Percentiles rank a stretch among this genome's conserved stretches.
phyloP scores from a whole-genome alignment of 1,140 invertebrate genomes.

The Drosophila repletoides region DNA sequence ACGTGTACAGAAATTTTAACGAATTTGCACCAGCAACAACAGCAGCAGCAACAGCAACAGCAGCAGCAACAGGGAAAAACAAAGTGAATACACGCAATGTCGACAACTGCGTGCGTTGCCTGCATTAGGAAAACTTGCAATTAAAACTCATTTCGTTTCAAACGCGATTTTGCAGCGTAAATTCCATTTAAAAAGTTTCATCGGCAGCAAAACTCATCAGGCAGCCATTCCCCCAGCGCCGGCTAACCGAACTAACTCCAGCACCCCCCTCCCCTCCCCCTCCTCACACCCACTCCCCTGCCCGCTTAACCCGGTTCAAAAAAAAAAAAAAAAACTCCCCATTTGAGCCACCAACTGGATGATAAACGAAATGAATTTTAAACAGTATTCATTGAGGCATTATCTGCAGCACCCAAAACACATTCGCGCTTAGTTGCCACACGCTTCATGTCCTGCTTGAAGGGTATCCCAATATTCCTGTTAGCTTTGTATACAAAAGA shows the following conservation, averaged over 20 bases:
- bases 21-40: constrained; percentile 18
- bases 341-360: constrained; percentile 39
- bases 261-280: no score
- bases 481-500: not conserved
- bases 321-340: no score
- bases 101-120: constrained; percentile 47
- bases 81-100: constrained; percentile 20
- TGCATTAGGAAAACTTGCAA: constrained; percentile 78
- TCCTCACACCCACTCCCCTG: no score
- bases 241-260: not conserved
- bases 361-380: constrained; percentile 79
- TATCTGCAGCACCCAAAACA: constrained; percentile 31
- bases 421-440: not conserved
- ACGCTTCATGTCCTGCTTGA: constrained; percentile 8
- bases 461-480: not conserved
- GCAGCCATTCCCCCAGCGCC: constrained; percentile 8
- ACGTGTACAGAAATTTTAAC: constrained; percentile 52
- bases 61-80: not conserved
- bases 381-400: constrained; percentile 70
- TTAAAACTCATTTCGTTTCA: constrained; percentile 79
- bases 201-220: constrained; percentile 53
- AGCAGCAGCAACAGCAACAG: constrained; percentile 1
- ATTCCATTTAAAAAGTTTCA: constrained; percentile 70
- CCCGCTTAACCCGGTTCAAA: no score
- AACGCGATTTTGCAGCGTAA: constrained; percentile 72